Base-by-base conservation (phyloP, 2,113 vertebrate genomes). In the Pelusios castaneus region DNA sequence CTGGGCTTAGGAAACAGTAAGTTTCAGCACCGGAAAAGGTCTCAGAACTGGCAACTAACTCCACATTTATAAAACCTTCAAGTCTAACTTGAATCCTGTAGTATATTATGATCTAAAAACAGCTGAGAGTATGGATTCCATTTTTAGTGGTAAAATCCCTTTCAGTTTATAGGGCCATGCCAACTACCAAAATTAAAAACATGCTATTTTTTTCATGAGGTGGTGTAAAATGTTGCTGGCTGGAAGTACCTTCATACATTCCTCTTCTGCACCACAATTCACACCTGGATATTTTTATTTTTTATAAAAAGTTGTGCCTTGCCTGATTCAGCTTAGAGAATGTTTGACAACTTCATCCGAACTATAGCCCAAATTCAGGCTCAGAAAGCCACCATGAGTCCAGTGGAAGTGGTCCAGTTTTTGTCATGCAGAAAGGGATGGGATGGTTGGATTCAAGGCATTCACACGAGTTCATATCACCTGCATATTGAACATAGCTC, bases 1-100 rank as follows among this genome's bases (percentile, higher is more conserved):
- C 99, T 81, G 99, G 99, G 76, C 98, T 99, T 94, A 98, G 98
- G 95, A 99, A 98, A 97, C 98, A 98, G 99, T 99, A 98, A 98
- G 98, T 95, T 94, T 75, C 51, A 73, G 0, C 73, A 45, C 14
- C 78, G 10, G 70, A 67, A 89, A 41, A 29, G 45, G 45, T n/a
- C 82, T 89, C 9, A 19, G 82, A 79, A 73, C 41, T 63, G 47
- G n/a, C 11, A 11, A 73, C n/a, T 58, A 58, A 41, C 10, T 27
- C 25, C 93, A 47, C 56, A 84, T 21, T 67, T 34, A 49, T 76
- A 3, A 27, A 82, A 29, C 10, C 4, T 80, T 84, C 92, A n/a
- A 1, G 78, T 87, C 80, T n/a, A 6, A 11, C 49, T 83, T 85
- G 77, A 58, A 70, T 58, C 27, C 84, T 78, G 31, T 0, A 78